Evolutionary conservation across 2,888 invertebrate genomes (phyloP).

Genomic region (Hyalella azteca): DNA sequence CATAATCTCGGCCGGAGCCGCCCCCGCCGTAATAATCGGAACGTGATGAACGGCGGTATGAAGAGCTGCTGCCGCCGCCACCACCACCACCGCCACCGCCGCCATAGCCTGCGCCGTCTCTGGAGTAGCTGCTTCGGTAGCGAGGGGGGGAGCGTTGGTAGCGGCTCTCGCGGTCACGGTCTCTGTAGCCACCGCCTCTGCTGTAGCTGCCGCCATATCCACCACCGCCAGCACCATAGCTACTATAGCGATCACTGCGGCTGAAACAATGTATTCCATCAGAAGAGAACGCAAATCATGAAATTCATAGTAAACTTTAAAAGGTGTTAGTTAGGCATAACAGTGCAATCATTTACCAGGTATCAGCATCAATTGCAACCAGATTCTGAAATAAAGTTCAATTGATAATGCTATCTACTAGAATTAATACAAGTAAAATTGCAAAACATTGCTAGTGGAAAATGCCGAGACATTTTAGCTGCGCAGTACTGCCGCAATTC

Average conservation of each 20-base stretch:
- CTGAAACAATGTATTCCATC: constrained; percentile 43
- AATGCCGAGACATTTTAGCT: no score
- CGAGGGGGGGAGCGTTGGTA: constrained; percentile 68
- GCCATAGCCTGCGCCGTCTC: constrained; percentile 61
- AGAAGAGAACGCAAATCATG: neutral
- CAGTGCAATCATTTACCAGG: no score
- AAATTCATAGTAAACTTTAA: neutral
- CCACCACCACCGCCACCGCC: constrained; percentile 60
- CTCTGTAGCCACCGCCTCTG: constrained; percentile 58
- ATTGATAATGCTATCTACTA: no score
- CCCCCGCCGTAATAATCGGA: constrained; percentile 76
- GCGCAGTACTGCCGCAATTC: no score
- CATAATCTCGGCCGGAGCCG: constrained; percentile 61
- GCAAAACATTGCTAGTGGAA: no score
- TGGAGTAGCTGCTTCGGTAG: constrained; percentile 60
- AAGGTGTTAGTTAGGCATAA: neutral
- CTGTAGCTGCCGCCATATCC: constrained; percentile 57
- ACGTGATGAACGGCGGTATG: constrained; percentile 68
- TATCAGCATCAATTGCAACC: no score
- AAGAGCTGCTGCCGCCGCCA: constrained; percentile 44
- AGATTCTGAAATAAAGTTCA: no score
- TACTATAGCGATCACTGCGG: constrained; percentile 67
- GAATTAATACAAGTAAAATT: no score
- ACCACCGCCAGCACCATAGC: constrained; percentile 62
- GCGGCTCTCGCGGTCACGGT: constrained; percentile 59